phyloP scores from a whole-genome alignment of 2,797 vertebrate species.

The Anniella stebbinsi region DNA sequence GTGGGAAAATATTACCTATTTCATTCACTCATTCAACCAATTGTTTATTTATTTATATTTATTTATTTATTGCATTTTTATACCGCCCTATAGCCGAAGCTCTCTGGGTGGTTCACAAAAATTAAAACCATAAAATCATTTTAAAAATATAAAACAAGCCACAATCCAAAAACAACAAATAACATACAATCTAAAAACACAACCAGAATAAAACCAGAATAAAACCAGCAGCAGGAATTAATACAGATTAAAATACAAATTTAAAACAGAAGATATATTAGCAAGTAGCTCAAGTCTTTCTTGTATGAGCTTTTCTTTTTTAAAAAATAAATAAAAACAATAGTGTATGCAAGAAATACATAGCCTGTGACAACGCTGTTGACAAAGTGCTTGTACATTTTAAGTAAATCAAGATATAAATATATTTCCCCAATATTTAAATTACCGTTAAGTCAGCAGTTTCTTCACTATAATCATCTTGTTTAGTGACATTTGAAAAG shows the following conservation, averaged over 20 bases:
- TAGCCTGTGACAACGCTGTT: slow-evolving; percentile 13
- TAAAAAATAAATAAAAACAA: neutral
- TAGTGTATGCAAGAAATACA: neutral
- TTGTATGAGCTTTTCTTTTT: neutral
- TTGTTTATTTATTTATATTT: too few relatives aligned
- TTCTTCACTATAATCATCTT: slow-evolving; percentile 87
- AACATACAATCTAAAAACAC: too few relatives aligned
- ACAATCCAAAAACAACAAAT: too few relatives aligned
- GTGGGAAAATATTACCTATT: neutral
- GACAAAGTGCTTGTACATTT: slow-evolving; percentile 47
- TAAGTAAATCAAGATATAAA: slow-evolving; percentile 38
- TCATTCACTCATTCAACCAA: neutral
- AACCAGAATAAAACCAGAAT: too few relatives aligned
- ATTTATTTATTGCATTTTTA: too few relatives aligned
- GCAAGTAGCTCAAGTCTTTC: neutral
- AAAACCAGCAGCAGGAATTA: too few relatives aligned
- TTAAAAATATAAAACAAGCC: too few relatives aligned
- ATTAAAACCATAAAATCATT: too few relatives aligned
- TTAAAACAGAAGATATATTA: too few relatives aligned
- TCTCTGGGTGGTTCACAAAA: too few relatives aligned
- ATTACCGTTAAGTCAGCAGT: slow-evolving; percentile 90
- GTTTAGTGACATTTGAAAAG: slow-evolving; percentile 94
- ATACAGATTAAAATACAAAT: too few relatives aligned
- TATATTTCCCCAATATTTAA: slow-evolving; percentile 27
- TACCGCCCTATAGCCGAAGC: too few relatives aligned